Conservation (phyloP, 2,888 invertebrate species). For the Metacarcinus magister region DNA sequence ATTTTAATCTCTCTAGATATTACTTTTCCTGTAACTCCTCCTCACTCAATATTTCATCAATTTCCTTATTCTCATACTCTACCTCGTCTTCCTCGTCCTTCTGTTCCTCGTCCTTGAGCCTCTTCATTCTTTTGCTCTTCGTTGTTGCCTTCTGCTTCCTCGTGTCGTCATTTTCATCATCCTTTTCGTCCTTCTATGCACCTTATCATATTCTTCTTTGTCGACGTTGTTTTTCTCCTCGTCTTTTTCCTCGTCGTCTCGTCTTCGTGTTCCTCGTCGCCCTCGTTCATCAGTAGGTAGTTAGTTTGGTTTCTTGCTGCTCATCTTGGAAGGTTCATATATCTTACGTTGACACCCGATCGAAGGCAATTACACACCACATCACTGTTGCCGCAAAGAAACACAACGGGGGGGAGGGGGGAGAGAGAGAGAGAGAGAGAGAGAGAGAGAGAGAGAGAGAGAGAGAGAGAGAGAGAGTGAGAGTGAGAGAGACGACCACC, state of each 20-base stretch:
- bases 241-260: too few species aligned
- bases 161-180: neutral
- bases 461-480: neutral
- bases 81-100: neutral
- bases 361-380: slow-evolving; percentile 44
- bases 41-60: too few species aligned
- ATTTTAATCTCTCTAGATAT: neutral
- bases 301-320: neutral
- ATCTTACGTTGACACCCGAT: slow-evolving; percentile 42
- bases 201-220: too few species aligned
- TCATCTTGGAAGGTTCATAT: neutral
- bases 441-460: slow-evolving; percentile 41
- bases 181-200: neutral
- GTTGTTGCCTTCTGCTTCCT: neutral
- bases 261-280: neutral
- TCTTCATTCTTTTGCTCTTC: neutral
- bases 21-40: neutral
- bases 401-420: neutral
- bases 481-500: neutral
- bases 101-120: neutral
- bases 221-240: too few species aligned
- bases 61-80: neutral
- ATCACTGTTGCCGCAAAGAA: neutral
- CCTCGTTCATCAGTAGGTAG: neutral
- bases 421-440: neutral